These are phyloP conservation scores for Cartodere bifasciata DNA, from an alignment of 2,888 invertebrate genomes.

Conservation along the genomic window DNA sequence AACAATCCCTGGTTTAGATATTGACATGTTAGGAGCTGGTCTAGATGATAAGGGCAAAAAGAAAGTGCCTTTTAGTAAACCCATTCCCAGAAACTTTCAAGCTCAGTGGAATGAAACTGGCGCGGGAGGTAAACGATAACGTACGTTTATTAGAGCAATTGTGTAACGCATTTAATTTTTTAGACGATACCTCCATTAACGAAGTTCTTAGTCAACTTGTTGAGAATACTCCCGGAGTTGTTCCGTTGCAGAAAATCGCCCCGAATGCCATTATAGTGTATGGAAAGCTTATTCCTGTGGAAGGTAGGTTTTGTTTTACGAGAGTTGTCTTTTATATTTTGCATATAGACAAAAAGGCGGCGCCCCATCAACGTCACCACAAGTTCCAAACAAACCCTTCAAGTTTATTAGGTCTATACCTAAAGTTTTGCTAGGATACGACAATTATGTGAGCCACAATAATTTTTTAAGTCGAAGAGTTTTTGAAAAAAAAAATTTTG, in stretches of 20 bases:
- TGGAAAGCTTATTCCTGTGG: slow-evolving; percentile 69
- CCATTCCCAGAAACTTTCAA: slow-evolving; percentile 92
- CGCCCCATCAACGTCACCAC: too few relatives aligned
- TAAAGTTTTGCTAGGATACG: too few relatives aligned
- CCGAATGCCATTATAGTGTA: slow-evolving; percentile 72
- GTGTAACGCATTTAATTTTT: slow-evolving; percentile 9
- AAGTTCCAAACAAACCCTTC: too few relatives aligned
- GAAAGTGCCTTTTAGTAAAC: slow-evolving; percentile 89
- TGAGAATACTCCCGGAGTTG: slow-evolving; percentile 66
- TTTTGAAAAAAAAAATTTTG: too few relatives aligned
- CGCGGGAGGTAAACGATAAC: too few relatives aligned
- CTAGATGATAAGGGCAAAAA: slow-evolving; percentile 62
- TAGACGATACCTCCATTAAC: slow-evolving; percentile 38
- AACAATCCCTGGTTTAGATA: slow-evolving; percentile 77
- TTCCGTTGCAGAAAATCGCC: slow-evolving; percentile 62
- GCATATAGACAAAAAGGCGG: too few relatives aligned
- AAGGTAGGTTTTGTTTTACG: slow-evolving; percentile 37
- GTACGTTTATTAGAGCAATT: background rate
- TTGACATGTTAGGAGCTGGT: slow-evolving; percentile 47
- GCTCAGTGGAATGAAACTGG: slow-evolving; percentile 89
- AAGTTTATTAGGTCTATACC: too few relatives aligned
- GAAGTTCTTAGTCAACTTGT: slow-evolving; percentile 61
- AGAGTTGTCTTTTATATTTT: too few relatives aligned
- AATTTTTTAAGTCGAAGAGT: too few relatives aligned
- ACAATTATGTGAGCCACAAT: too few relatives aligned